phyloP scores from a whole-genome alignment of 2,113 vertebrate genomes.

The Hippoglossus stenolepis region DNA sequence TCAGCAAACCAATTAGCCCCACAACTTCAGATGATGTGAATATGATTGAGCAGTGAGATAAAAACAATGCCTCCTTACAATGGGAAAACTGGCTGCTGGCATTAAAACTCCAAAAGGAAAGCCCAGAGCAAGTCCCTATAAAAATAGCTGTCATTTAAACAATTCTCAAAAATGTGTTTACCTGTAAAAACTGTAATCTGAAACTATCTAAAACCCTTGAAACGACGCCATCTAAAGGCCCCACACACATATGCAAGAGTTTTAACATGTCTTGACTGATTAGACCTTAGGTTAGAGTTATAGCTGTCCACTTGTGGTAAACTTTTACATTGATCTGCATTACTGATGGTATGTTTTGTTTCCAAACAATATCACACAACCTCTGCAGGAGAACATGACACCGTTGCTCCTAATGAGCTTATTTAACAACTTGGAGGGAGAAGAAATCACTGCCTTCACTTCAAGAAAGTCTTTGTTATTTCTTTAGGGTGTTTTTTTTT shows the following conservation, averaged over 20 bases:
- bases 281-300: not conserved
- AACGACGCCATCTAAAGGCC: not conserved
- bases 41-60: conserved; percentile 27
- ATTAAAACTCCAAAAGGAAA: conserved; percentile 12
- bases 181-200: not conserved
- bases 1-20: conserved; percentile 59
- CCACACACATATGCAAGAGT: too few relatives aligned
- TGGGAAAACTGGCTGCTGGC: conserved; percentile 11
- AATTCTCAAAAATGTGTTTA: not conserved
- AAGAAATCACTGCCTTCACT: not conserved
- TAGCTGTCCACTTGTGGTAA: not conserved
- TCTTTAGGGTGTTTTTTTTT: not conserved
- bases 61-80: conserved; percentile 18
- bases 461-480: not conserved
- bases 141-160: not conserved
- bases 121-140: not conserved
- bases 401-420: not conserved
- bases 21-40: conserved; percentile 45
- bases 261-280: not conserved
- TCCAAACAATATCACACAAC: not conserved
- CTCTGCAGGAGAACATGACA: not conserved
- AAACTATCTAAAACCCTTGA: not conserved
- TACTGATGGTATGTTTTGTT: not conserved
- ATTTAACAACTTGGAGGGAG: not conserved
- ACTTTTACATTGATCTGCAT: not conserved